A percentile compares a stretch with the other conserved stretches of the same genome.
Conservation (phyloP, 2,113 vertebrate species). For the Tetrax tetrax region DNA sequence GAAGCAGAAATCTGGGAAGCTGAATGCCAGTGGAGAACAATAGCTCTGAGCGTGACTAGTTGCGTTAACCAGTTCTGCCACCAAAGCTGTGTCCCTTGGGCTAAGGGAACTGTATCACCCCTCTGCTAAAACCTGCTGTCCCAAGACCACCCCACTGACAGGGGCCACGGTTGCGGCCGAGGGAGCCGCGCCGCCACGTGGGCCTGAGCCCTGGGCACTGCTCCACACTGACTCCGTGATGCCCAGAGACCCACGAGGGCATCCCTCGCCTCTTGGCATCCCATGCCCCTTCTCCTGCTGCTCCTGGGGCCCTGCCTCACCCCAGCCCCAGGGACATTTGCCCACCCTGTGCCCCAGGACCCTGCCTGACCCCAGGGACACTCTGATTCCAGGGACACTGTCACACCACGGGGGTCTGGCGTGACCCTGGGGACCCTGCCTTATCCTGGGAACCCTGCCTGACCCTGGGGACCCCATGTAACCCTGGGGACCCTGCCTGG, state of each 20-base stretch:
- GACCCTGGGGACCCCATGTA: background rate
- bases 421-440: background rate
- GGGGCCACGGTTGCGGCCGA: accelerated
- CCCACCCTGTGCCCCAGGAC: background rate
- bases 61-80: constrained; percentile 43
- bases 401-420: background rate
- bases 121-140: background rate
- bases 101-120: background rate
- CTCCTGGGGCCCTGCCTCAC: background rate
- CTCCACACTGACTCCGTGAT: accelerated
- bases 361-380: background rate
- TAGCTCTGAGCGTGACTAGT: constrained; percentile 4
- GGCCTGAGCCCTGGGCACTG: background rate
- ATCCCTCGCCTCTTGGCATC: accelerated
- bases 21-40: constrained; percentile 58
- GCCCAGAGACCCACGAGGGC: background rate
- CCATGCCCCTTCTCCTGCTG: background rate
- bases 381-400: background rate
- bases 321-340: background rate
- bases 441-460: too few relatives aligned
- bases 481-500: background rate
- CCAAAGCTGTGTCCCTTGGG: background rate
- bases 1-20: constrained; percentile 58
- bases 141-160: background rate
- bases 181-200: accelerated